Evolutionary conservation across 2,888 invertebrate species (phyloP).

Genomic region (Synanthedon formicaeformis): DNA sequence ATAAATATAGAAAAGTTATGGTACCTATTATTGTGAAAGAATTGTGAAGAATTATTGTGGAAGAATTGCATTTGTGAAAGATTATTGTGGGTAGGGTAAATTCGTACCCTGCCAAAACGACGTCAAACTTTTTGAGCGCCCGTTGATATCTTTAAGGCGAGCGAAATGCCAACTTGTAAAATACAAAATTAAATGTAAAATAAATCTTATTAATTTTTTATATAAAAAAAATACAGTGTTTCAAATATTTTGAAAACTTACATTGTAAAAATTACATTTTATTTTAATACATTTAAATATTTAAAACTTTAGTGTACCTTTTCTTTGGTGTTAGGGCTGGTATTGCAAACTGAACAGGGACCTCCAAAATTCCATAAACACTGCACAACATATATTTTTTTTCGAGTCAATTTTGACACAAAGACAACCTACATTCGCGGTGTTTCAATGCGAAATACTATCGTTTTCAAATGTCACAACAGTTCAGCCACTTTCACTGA

Average conservation of each 20-base stretch:
- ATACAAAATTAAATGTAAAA: no score
- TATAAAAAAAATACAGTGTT: no score
- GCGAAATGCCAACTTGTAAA: background rate
- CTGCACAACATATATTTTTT: conserved; percentile 36
- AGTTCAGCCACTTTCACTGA: conserved; percentile 53
- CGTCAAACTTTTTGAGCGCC: conserved; percentile 4
- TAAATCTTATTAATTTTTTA: no score
- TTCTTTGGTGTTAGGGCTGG: conserved; percentile 50
- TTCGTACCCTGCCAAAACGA: no score
- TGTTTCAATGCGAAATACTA: conserved; percentile 37
- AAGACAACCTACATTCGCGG: conserved; percentile 13
- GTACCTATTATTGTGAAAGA: no score
- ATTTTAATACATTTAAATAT: background rate
- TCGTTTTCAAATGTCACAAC: conserved; percentile 60
- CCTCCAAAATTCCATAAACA: conserved; percentile 52
- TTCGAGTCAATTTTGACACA: conserved; percentile 34
- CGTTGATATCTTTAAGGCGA: conserved; percentile 54
- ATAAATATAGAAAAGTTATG: no score
- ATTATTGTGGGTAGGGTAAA: no score
- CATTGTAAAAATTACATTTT: no score
- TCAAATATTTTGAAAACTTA: no score
- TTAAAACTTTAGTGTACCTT: conserved; percentile 33
- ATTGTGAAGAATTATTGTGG: no score
- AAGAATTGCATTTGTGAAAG: no score
- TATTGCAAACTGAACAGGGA: conserved; percentile 12